These are phyloP conservation scores for Tupaia tana DNA, from an alignment of 2,113 vertebrate species.

Conservation along the genomic window DNA sequence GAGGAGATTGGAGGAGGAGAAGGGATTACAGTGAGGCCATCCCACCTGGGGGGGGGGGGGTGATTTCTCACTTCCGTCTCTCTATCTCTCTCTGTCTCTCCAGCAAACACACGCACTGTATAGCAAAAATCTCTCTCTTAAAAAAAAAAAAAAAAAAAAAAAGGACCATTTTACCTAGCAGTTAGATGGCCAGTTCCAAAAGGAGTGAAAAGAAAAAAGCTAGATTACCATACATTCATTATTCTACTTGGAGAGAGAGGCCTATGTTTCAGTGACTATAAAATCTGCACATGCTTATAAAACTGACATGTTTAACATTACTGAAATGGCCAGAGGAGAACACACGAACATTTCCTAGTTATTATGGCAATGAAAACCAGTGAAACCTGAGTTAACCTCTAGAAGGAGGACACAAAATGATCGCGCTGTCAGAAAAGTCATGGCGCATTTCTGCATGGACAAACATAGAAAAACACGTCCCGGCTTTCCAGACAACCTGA, in stretches of 20 bases:
- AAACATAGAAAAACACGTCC: too few species aligned
- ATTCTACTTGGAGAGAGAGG: not conserved
- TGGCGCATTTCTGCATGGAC: too few species aligned
- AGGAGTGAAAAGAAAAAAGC: not conserved
- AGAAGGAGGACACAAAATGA: not conserved
- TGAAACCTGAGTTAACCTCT: not conserved
- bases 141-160: too few species aligned
- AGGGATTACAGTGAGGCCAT: too few species aligned
- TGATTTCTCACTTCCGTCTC: too few species aligned
- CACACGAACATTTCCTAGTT: not conserved
- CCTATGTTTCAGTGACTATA: not conserved
- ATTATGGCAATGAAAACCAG: not conserved
- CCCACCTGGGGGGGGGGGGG: too few species aligned
- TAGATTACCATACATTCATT: not conserved
- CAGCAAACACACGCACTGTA: too few species aligned
- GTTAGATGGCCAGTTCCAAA: not conserved
- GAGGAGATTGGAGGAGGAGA: too few species aligned
- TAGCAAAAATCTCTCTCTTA: too few species aligned
- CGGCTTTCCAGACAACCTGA: too few species aligned
- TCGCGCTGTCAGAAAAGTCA: too few species aligned
- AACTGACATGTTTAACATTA: not conserved
- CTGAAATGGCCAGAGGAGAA: not conserved
- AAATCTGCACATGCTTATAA: not conserved
- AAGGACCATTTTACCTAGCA: not conserved
- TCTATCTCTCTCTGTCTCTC: too few species aligned